Conservation (phyloP, 2,113 vertebrate species). For the Rhynchopsitta pachyrhyncha region DNA sequence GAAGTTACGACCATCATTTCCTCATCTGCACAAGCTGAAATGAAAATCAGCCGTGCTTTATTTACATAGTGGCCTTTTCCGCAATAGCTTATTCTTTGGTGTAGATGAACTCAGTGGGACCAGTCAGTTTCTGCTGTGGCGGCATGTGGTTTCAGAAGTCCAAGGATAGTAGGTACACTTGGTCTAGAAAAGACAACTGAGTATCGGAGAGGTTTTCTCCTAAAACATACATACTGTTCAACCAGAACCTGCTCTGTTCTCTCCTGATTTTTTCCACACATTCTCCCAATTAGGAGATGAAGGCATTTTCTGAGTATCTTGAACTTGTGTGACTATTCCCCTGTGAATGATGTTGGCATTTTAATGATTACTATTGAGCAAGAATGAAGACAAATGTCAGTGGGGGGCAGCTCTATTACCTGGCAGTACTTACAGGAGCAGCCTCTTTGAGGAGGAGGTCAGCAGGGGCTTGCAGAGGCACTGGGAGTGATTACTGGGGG, state of each 20-base stretch:
- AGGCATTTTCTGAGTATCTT: background rate
- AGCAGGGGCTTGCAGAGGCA: background rate
- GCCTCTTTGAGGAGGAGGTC: rapidly evolving
- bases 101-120: background rate
- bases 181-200: background rate
- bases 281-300: background rate
- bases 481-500: rapidly evolving
- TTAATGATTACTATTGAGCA: background rate
- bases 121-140: rapidly evolving
- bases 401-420: rapidly evolving
- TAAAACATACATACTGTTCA: background rate
- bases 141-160: background rate
- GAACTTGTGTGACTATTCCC: background rate
- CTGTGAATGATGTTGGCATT: background rate
- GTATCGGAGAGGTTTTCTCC: rapidly evolving
- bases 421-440: background rate
- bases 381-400: background rate
- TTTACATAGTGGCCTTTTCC: background rate
- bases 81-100: background rate
- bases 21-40: background rate
- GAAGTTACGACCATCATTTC: constrained; percentile 10
- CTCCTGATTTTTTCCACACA: background rate
- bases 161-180: background rate
- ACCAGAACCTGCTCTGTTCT: background rate
- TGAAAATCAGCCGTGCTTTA: background rate